Conservation (phyloP, 2,888 invertebrate genomes). For the Pollenia angustigena region DNA sequence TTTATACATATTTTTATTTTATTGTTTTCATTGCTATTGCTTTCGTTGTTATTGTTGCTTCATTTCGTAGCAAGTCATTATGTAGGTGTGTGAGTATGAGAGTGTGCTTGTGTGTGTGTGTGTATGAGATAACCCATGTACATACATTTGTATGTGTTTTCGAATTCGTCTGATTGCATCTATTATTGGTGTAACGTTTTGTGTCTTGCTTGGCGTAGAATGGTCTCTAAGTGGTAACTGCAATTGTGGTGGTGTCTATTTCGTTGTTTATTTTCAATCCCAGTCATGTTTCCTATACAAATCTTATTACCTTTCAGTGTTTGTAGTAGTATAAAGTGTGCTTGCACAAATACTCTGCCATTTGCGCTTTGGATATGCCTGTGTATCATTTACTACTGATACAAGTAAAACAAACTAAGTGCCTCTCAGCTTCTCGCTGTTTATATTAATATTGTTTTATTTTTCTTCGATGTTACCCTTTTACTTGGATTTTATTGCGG, state of each 20-base stretch:
- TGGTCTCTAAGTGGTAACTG: background rate
- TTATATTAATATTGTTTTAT: constrained; percentile 30
- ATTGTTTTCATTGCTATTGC: constrained; percentile 30
- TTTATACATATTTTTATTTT: constrained; percentile 46
- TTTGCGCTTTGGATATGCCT: background rate
- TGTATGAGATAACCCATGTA: constrained; percentile 11
- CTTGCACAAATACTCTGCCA: constrained; percentile 33
- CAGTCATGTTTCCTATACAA: constrained; percentile 26
- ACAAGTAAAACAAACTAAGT: constrained; percentile 41
- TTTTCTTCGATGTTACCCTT: constrained; percentile 60
- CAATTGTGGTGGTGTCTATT: constrained; percentile 19
- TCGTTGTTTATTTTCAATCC: constrained; percentile 50
- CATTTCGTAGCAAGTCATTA: constrained; percentile 19
- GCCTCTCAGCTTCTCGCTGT: constrained; percentile 65
- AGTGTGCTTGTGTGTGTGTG: background rate
- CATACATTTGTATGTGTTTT: constrained; percentile 16
- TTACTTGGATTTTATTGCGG: constrained; percentile 55
- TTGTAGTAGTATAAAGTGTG: background rate
- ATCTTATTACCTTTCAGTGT: constrained; percentile 7
- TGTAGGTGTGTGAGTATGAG: constrained; percentile 35
- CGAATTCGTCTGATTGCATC: constrained; percentile 67
- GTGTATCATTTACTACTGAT: constrained; percentile 13
- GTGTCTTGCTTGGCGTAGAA: constrained; percentile 15
- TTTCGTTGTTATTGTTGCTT: constrained; percentile 38
- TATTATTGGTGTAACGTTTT: constrained; percentile 50